Conservation (phyloP, 2,888 invertebrate species). For the Hymenopus coronatus region DNA sequence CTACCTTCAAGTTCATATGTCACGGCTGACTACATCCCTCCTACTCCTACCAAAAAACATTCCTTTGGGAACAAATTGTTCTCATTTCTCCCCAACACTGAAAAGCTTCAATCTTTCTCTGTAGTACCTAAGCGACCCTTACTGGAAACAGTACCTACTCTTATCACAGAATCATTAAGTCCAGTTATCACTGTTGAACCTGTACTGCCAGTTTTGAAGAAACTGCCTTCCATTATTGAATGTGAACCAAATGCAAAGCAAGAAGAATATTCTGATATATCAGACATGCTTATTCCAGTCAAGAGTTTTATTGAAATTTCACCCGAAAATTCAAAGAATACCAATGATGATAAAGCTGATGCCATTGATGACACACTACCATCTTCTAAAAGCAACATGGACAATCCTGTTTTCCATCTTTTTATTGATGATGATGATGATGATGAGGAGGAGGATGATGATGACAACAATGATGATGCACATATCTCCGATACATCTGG, state of each 20-base stretch:
- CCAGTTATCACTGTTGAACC: neutral
- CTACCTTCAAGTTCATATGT: neutral
- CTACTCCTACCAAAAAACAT: neutral
- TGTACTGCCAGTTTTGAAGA: neutral
- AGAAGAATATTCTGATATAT: neutral
- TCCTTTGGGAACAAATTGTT: neutral
- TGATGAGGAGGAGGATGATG: too few species aligned
- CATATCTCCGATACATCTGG: neutral
- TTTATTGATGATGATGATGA: neutral
- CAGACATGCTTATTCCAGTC: neutral
- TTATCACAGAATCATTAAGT: neutral
- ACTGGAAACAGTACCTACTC: neutral
- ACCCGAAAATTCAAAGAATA: neutral
- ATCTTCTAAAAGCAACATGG: neutral
- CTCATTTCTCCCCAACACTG: neutral
- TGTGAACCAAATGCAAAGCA: neutral
- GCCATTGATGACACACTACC: neutral
- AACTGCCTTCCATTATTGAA: neutral
- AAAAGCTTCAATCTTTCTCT: neutral
- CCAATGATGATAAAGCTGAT: neutral
- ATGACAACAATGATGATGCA: neutral
- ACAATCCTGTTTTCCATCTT: neutral
- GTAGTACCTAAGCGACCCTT: neutral
- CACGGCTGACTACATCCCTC: neutral
- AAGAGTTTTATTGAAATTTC: too few species aligned